Evolutionary conservation across 1,140 invertebrate species (phyloP).

Genomic region (Bombus breviceps): DNA sequence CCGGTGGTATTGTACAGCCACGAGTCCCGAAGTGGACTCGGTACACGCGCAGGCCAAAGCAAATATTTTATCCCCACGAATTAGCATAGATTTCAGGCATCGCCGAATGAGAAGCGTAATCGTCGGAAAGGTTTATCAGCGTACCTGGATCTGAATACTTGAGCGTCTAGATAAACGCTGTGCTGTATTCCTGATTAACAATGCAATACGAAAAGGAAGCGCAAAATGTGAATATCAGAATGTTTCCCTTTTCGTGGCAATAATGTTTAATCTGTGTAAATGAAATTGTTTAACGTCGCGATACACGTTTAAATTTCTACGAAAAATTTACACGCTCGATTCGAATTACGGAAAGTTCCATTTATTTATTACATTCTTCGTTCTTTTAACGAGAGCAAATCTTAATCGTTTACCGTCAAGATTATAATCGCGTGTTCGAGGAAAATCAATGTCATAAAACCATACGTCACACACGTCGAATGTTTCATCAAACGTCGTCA

Average conservation of each 20-base stretch:
- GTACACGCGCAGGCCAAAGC: constrained; percentile 9
- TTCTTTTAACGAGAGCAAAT: neutral
- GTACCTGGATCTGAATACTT: neutral
- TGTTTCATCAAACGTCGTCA: neutral
- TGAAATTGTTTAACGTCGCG: neutral
- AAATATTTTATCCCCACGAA: constrained; percentile 49
- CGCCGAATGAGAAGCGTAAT: constrained; percentile 32
- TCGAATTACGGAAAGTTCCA: neutral
- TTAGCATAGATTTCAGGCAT: constrained; percentile 54
- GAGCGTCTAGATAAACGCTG: neutral
- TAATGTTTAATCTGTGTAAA: neutral
- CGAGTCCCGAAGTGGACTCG: constrained; percentile 5
- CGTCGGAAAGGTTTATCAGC: constrained; percentile 33
- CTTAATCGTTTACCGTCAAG: neutral
- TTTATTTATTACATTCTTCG: neutral
- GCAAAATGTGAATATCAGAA: neutral
- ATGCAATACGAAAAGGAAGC: neutral
- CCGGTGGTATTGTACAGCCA: constrained; percentile 17
- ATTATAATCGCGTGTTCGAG: neutral
- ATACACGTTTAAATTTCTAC: neutral
- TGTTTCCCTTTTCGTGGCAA: neutral
- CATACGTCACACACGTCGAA: neutral
- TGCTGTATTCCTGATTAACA: neutral
- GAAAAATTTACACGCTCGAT: neutral
- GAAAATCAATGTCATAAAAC: neutral